A percentile compares a stretch with the other conserved stretches of the same genome.
phyloP scores from a whole-genome alignment of 1,140 invertebrate species.

The Pectinophora gossypiella region DNA sequence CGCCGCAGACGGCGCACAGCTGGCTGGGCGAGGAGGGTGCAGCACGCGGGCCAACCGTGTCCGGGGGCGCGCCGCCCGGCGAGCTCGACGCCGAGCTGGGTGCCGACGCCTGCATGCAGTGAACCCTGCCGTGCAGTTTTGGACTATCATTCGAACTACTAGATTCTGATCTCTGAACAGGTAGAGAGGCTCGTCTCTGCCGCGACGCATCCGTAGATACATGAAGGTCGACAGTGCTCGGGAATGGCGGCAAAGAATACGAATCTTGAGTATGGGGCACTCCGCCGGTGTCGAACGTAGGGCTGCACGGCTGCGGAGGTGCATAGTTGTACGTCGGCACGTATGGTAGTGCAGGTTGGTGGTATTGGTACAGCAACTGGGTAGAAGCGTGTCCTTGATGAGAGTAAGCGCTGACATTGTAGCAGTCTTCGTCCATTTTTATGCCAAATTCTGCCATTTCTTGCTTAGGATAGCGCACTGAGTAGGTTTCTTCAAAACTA shows the following conservation, averaged over 20 bases:
- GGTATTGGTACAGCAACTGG: slow-evolving; percentile 78
- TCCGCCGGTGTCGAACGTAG: slow-evolving; percentile 70
- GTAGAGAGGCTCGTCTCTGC: slow-evolving; percentile 82
- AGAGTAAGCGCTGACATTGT: slow-evolving; percentile 77
- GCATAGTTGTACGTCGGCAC: slow-evolving; percentile 74
- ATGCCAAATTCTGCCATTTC: slow-evolving; percentile 78
- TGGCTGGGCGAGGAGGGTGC: slow-evolving; percentile 88
- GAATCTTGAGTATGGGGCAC: slow-evolving; percentile 75
- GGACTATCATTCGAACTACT: slow-evolving; percentile 82
- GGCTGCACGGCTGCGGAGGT: slow-evolving; percentile 74
- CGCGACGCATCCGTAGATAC: slow-evolving; percentile 77
- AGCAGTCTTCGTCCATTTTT: slow-evolving; percentile 89
- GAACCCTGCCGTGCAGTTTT: slow-evolving; percentile 74
- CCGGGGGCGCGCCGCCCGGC: slow-evolving; percentile 72
- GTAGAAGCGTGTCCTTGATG: slow-evolving; percentile 74
- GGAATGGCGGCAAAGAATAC: slow-evolving; percentile 79
- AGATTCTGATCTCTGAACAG: slow-evolving; percentile 85
- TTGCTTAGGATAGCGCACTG: slow-evolving; percentile 79
- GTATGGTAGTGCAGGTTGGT: slow-evolving; percentile 75
- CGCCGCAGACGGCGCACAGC: slow-evolving; percentile 98
- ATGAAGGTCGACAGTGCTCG: slow-evolving; percentile 77
- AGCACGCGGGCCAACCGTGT: slow-evolving; percentile 73
- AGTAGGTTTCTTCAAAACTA: slow-evolving; percentile 92
- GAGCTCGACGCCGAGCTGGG: slow-evolving; percentile 82
- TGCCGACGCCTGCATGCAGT: slow-evolving; percentile 77